phyloP scores from a whole-genome alignment of 2,113 vertebrate genomes.

The Pimephales promelas region DNA sequence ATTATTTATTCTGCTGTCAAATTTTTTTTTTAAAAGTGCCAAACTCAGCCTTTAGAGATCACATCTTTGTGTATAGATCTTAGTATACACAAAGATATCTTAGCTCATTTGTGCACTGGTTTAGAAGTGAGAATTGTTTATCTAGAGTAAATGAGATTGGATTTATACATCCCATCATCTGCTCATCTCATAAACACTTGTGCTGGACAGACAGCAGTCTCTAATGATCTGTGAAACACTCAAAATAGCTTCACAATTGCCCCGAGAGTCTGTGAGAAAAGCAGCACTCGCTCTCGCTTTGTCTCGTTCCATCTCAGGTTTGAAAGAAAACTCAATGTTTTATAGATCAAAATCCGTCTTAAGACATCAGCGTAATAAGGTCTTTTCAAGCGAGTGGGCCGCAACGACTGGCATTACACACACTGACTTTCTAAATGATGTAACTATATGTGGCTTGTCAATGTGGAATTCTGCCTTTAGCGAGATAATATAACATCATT shows the following conservation, averaged over 20 bases:
- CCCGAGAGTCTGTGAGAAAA: conserved; percentile 13
- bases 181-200: conserved; percentile 16
- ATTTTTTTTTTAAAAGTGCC: background rate
- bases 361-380: conserved; percentile 40
- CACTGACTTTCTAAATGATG: background rate
- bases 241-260: conserved; percentile 36
- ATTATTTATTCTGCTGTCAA: background rate
- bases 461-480: conserved; percentile 1
- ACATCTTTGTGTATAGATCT: background rate
- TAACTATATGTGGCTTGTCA: conserved; percentile 2
- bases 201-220: background rate
- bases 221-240: conserved; percentile 37
- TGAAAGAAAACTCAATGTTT: conserved; percentile 39
- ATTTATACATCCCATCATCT: conserved; percentile 5
- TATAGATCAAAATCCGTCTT: conserved; percentile 45
- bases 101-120: background rate
- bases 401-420: background rate
- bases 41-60: background rate
- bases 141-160: background rate
- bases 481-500: background rate
- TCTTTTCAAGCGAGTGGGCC: background rate
- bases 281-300: conserved; percentile 18
- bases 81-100: background rate
- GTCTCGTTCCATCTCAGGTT: conserved; percentile 2
- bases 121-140: background rate